Evolutionary conservation across 2,113 vertebrate genomes (phyloP).

Genomic region (Pyrgilauda ruficollis): DNA sequence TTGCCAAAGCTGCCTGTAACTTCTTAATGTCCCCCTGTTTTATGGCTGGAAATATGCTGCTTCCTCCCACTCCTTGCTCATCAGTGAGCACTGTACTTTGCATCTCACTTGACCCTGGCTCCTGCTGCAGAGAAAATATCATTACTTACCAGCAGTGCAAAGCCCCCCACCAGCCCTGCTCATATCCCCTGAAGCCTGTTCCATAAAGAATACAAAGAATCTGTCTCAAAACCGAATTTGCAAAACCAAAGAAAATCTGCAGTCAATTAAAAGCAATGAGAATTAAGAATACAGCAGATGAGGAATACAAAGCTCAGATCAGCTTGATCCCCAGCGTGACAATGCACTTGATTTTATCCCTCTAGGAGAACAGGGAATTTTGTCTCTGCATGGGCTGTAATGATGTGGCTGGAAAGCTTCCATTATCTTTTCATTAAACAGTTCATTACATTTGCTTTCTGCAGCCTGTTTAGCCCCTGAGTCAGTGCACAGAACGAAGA

Average conservation of each 20-base stretch:
- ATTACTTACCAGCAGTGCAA: background rate
- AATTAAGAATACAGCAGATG: background rate
- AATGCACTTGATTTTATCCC: background rate
- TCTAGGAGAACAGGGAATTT: constrained; percentile 5
- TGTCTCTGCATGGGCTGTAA: background rate
- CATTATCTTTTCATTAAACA: constrained; percentile 43
- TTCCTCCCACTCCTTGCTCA: background rate
- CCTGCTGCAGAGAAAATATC: background rate
- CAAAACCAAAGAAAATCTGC: background rate
- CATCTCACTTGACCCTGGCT: background rate
- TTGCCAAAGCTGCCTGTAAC: background rate
- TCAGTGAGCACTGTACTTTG: background rate
- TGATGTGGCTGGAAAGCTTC: background rate
- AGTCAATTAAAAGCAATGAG: background rate
- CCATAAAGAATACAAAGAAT: background rate
- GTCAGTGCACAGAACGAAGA: background rate
- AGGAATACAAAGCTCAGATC: background rate
- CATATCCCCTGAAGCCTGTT: background rate
- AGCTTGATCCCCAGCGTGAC: background rate
- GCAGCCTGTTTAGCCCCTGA: background rate
- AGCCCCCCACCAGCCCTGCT: background rate
- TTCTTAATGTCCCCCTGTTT: background rate
- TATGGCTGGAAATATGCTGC: background rate
- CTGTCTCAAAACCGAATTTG: background rate
- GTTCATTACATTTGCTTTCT: background rate